A percentile compares a stretch with the other conserved stretches of the same genome.
These are phyloP conservation scores for Tetramorium alpestre DNA, from an alignment of 1,140 invertebrate genomes.

Conservation along the genomic window DNA sequence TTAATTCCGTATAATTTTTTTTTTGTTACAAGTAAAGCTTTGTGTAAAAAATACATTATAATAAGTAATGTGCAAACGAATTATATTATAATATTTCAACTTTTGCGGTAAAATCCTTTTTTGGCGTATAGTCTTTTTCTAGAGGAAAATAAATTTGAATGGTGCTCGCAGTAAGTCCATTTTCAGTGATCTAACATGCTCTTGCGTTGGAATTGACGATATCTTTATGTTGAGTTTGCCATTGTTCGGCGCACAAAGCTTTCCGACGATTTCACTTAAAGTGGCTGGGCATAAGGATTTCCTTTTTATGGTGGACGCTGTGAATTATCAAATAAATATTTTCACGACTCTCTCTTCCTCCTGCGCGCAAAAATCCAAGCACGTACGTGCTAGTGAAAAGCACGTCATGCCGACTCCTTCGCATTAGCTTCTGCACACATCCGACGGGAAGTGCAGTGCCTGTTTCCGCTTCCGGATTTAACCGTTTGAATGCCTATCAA, in stretches of 20 bases:
- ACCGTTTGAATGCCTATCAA: neutral
- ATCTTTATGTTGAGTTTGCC: neutral
- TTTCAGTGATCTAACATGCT: neutral
- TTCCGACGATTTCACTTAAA: slow-evolving; percentile 1
- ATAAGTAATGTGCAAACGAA: neutral
- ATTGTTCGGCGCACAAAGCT: slow-evolving; percentile 26
- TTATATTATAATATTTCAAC: neutral
- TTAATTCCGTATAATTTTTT: neutral
- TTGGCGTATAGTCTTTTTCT: no score
- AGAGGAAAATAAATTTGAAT: neutral
- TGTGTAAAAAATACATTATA: neutral
- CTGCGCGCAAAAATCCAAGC: slow-evolving; percentile 15
- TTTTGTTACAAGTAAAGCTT: neutral
- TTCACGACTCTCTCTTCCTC: slow-evolving; percentile 1
- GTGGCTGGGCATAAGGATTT: slow-evolving; percentile 3
- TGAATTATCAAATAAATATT: slow-evolving; percentile 59
- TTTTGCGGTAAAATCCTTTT: neutral
- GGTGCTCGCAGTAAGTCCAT: neutral
- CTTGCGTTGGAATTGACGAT: slow-evolving; percentile 5
- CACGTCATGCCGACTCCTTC: slow-evolving; percentile 44
- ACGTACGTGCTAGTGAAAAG: slow-evolving; percentile 55
- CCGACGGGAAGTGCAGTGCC: slow-evolving; percentile 38
- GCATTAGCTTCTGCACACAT: slow-evolving; percentile 36
- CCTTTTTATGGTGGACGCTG: slow-evolving; percentile 38
- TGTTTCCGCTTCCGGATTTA: slow-evolving; percentile 47